These are phyloP conservation scores for Macropodus opercularis DNA, from an alignment of 2,797 vertebrate species.

Conservation along the genomic window DNA sequence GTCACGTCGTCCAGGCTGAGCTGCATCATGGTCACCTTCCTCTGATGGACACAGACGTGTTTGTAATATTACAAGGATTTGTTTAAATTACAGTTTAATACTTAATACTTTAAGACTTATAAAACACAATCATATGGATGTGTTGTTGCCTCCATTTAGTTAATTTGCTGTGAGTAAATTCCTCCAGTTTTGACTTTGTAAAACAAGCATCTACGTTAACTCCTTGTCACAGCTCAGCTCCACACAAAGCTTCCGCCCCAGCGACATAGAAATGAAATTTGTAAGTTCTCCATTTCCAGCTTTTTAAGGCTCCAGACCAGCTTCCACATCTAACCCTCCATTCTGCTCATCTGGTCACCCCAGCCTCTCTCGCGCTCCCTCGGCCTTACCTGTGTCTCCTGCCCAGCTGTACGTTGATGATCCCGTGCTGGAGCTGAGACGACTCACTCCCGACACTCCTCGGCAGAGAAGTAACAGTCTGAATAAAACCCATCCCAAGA, in stretches of 20 bases:
- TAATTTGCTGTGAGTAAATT: background rate
- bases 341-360: too few species aligned
- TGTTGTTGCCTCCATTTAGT: background rate
- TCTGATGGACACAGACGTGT: constrained; percentile 28
- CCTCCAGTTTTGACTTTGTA: background rate
- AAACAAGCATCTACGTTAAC: too few species aligned
- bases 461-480: constrained; percentile 41
- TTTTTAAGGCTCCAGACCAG: background rate
- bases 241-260: background rate
- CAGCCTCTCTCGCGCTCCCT: too few species aligned
- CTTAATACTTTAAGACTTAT: background rate
- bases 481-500: constrained; percentile 67
- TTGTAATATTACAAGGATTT: background rate
- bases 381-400: constrained; percentile 62
- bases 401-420: constrained; percentile 9
- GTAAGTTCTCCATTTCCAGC: background rate
- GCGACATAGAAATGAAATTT: background rate
- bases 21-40: constrained; percentile 72
- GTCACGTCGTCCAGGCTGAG: constrained; percentile 54
- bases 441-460: constrained; percentile 53
- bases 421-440: constrained; percentile 46
- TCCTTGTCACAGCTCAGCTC: background rate
- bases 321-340: background rate
- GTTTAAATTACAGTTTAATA: background rate
- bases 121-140: background rate